These are phyloP conservation scores for Globicephala melas DNA, from an alignment of 2,113 vertebrate species.

Conservation along the genomic window DNA sequence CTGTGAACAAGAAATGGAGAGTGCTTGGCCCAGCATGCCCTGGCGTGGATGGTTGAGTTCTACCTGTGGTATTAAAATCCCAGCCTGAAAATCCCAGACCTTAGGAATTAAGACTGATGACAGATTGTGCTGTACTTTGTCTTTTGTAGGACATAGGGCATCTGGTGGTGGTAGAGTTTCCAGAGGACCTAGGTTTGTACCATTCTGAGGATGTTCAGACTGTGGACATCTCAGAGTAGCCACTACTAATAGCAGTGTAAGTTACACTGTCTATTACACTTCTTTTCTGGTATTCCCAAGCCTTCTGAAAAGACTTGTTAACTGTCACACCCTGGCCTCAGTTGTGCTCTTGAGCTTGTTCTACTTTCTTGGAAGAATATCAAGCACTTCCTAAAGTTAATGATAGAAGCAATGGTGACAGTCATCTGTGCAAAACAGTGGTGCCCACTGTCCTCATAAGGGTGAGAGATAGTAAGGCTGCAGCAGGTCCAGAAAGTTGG, in stretches of 20 bases:
- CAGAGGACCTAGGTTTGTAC: neutral
- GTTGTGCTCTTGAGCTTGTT: neutral
- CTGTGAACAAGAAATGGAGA: neutral
- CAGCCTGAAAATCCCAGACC: conserved; percentile 41
- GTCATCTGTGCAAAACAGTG: neutral
- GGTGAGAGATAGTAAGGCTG: neutral
- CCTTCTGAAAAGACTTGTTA: neutral
- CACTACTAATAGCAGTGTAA: neutral
- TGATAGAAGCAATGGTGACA: neutral
- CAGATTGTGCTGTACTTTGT: neutral
- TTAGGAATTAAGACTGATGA: neutral
- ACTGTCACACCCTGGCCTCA: neutral
- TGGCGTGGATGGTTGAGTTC: neutral
- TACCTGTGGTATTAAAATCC: neutral
- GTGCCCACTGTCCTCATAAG: neutral
- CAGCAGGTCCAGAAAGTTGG: neutral
- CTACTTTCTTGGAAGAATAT: neutral
- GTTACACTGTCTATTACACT: neutral
- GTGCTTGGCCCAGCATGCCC: neutral
- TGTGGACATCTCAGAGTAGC: neutral
- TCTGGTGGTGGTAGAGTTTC: neutral
- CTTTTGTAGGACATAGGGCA: neutral
- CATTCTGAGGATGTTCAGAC: neutral
- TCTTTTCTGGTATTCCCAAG: neutral
- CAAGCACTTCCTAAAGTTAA: neutral